Conservation (phyloP, 64 coral and sea anemone genomes). For the Hydrozoanthus tunicans region DNA sequence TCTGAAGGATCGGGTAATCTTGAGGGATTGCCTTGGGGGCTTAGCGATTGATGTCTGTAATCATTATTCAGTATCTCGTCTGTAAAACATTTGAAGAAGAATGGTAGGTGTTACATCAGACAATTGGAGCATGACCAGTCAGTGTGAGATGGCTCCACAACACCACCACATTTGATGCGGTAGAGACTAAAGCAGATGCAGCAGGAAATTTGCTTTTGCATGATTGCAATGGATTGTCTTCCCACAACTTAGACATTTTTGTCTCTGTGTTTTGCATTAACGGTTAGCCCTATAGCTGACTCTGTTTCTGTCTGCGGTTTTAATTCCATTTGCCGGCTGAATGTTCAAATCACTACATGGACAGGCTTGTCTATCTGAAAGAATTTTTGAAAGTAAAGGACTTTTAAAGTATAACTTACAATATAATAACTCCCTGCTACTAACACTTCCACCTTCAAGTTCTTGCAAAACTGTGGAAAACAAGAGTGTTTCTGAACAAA, state of each 20-base stretch:
- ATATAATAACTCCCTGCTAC: too few species aligned
- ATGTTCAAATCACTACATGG: neutral
- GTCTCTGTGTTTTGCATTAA: neutral
- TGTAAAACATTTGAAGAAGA: conserved; percentile 12
- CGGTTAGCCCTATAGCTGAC: neutral
- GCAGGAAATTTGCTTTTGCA: conserved; percentile 3
- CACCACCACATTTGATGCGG: conserved; percentile 7
- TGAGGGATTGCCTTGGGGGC: conserved; percentile 7
- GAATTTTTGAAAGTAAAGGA: too few species aligned
- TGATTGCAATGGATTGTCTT: conserved; percentile 48
- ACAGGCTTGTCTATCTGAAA: too few species aligned
- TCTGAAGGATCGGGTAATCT: neutral
- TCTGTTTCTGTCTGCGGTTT: conserved; percentile 16
- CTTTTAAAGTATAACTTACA: too few species aligned
- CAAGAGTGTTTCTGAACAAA: too few species aligned
- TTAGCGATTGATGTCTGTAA: conserved; percentile 34
- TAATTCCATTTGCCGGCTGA: neutral
- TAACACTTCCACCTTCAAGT: too few species aligned
- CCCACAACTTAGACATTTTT: conserved; percentile 18
- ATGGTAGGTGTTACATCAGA: conserved; percentile 13
- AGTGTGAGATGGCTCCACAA: conserved; percentile 25
- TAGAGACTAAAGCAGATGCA: conserved; percentile 35
- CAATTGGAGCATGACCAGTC: conserved; percentile 26
- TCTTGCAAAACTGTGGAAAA: too few species aligned
- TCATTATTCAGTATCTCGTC: conserved; percentile 25